Evolutionary conservation across 2,113 vertebrate species (phyloP).

Genomic region (Entosphenus tridentatus): DNA sequence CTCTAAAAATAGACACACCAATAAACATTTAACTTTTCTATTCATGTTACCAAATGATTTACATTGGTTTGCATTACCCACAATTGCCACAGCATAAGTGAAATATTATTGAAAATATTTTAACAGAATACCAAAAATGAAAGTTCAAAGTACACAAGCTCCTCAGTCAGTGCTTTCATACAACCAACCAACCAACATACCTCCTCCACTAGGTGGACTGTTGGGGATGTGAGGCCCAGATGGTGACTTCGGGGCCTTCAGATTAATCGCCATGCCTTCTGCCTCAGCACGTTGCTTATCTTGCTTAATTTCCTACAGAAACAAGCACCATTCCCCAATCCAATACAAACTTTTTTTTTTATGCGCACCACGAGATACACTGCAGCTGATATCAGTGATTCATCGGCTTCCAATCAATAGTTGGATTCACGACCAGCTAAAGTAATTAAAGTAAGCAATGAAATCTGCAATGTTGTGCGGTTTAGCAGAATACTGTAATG

Average conservation of each 20-base stretch:
- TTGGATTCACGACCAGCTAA: neutral
- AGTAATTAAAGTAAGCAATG: neutral
- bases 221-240: neutral
- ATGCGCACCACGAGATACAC: neutral
- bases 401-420: accelerated
- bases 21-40: neutral
- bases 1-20: neutral
- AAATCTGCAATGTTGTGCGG: neutral
- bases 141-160: neutral
- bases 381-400: neutral
- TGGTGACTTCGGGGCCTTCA: conserved; percentile 4
- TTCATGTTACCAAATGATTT: neutral
- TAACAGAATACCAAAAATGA: neutral
- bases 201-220: neutral
- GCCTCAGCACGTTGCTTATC: conserved; percentile 58
- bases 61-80: neutral
- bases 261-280: conserved; percentile 36
- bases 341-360: neutral
- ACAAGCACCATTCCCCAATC: neutral
- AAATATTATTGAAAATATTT: neutral
- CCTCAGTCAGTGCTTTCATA: neutral
- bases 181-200: neutral
- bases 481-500: neutral
- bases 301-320: conserved; percentile 53
- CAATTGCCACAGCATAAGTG: neutral